These are phyloP conservation scores for Morus bassanus DNA, from an alignment of 2,797 vertebrate species.

Conservation along the genomic window DNA sequence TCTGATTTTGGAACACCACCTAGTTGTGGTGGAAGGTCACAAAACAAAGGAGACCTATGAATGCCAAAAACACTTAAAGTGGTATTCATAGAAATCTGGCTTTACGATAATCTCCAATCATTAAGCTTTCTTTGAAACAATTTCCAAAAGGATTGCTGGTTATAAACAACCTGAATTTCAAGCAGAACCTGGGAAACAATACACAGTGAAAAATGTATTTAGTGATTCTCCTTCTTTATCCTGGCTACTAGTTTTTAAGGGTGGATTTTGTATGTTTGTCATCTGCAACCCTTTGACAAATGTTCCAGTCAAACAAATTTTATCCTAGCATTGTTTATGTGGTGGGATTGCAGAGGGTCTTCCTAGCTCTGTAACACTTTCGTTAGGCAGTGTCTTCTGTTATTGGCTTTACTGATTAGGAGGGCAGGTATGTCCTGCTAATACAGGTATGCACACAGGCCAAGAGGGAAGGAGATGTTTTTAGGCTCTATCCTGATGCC, in stretches of 20 bases:
- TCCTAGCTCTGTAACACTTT: neutral
- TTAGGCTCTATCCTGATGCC: neutral
- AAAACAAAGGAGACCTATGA: neutral
- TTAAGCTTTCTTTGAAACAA: slow-evolving; percentile 21
- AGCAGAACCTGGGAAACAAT: slow-evolving; percentile 8
- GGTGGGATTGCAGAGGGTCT: neutral
- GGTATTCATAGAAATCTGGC: neutral
- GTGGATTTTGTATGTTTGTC: slow-evolving; percentile 16
- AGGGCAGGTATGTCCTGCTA: neutral
- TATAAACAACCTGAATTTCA: slow-evolving; percentile 22
- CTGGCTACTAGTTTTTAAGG: neutral
- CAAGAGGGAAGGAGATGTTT: neutral
- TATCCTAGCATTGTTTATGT: neutral
- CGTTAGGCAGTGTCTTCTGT: neutral
- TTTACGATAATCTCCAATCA: neutral
- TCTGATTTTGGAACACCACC: neutral
- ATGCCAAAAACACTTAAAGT: neutral
- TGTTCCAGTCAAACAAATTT: neutral
- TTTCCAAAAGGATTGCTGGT: slow-evolving; percentile 17
- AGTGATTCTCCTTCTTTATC: neutral
- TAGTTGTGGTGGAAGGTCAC: neutral
- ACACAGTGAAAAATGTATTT: neutral
- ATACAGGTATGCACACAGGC: neutral
- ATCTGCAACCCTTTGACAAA: slow-evolving; percentile 27
- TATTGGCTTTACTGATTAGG: neutral